Percentiles rank a stretch among this genome's conserved stretches.
Conservation (phyloP, 1,140 invertebrate species). For the Papilio helenus region DNA sequence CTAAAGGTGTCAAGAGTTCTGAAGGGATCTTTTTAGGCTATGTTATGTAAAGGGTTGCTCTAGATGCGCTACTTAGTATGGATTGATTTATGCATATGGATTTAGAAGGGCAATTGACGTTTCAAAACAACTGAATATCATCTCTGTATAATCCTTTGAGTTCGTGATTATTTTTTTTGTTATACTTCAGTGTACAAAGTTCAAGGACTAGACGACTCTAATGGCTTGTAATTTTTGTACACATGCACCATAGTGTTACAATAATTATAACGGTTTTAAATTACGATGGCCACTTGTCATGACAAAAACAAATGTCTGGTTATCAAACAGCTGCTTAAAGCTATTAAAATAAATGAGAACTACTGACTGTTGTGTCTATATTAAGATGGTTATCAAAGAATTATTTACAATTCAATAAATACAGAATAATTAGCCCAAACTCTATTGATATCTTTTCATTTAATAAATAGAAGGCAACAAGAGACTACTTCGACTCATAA, state of each 20-base stretch:
- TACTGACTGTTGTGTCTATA: constrained; percentile 3
- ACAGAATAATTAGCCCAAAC: neutral
- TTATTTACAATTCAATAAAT: neutral
- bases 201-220: too few species aligned
- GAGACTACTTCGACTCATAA: too few species aligned
- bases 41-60: too few species aligned
- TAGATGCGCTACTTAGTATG: too few species aligned
- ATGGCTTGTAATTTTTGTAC: constrained; percentile 18
- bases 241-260: constrained; percentile 20
- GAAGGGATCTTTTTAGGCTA: too few species aligned
- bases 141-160: too few species aligned
- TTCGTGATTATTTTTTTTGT: too few species aligned
- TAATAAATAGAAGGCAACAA: too few species aligned
- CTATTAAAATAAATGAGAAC: constrained; percentile 11
- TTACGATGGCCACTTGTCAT: constrained; percentile 11
- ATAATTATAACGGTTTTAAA: constrained; percentile 27
- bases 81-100: too few species aligned
- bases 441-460: too few species aligned
- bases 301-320: constrained; percentile 10
- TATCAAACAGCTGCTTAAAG: constrained; percentile 9
- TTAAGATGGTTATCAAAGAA: neutral
- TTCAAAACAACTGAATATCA: too few species aligned
- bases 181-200: too few species aligned
- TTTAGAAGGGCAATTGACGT: neutral
- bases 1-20: neutral